Percentiles rank a stretch among this genome's conserved stretches.
phyloP scores from a whole-genome alignment of 2,888 invertebrate genomes.

The Clistopyga incitator region DNA sequence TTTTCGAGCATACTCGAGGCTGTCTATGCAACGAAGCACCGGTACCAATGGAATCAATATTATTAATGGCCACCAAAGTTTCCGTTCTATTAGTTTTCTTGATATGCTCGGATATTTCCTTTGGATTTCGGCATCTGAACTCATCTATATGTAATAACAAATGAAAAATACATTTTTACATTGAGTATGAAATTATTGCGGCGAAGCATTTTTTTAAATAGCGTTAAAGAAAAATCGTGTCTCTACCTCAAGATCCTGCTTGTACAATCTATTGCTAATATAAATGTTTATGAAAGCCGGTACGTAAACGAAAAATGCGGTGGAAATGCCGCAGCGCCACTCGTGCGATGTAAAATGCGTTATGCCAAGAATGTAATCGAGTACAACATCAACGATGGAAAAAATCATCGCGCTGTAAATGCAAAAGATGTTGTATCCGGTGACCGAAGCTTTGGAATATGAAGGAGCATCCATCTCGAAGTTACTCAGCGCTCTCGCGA shows the following conservation, averaged over 20 bases:
- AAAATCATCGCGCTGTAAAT: conserved; percentile 88
- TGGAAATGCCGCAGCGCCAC: conserved; percentile 88
- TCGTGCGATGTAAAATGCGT: conserved; percentile 87
- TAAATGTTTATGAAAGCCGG: conserved; percentile 91
- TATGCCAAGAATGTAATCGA: conserved; percentile 90
- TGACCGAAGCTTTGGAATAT: conserved; percentile 74
- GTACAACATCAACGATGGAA: conserved; percentile 89
- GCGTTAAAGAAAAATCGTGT: not conserved
- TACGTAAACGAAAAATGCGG: conserved; percentile 89
- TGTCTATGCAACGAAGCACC: conserved; percentile 88
- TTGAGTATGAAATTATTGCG: no score
- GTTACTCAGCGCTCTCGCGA: not conserved
- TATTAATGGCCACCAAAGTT: conserved; percentile 68
- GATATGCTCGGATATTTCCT: conserved; percentile 48
- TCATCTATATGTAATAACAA: conserved; percentile 68
- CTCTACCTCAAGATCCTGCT: conserved; percentile 79
- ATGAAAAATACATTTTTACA: not conserved
- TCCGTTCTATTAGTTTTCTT: conserved; percentile 56
- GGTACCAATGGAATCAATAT: conserved; percentile 91
- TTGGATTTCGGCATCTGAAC: conserved; percentile 55
- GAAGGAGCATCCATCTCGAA: conserved; percentile 71
- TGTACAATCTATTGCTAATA: conserved; percentile 90
- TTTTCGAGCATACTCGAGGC: conserved; percentile 87
- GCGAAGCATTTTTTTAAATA: not conserved
- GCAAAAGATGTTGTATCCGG: conserved; percentile 88